A percentile compares a stretch with the other conserved stretches of the same genome.
Conservation (phyloP, 2,113 vertebrate species). For the Cephalopterus ornatus region DNA sequence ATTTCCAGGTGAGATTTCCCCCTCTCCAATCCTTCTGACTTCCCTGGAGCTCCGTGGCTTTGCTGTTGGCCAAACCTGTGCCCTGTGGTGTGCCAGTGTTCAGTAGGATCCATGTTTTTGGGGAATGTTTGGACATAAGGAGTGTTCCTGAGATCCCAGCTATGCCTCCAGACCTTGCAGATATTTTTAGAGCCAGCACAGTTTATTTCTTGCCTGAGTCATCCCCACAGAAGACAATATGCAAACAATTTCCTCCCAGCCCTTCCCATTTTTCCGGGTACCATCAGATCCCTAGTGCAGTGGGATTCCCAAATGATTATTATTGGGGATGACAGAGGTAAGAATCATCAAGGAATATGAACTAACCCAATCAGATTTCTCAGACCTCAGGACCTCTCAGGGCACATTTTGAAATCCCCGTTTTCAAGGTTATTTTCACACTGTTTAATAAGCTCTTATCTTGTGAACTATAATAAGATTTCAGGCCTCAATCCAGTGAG, state of each 20-base stretch:
- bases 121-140: neutral
- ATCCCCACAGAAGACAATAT: neutral
- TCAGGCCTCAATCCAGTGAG: neutral
- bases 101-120: neutral
- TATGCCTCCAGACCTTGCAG: neutral
- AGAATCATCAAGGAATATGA: neutral
- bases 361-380: neutral
- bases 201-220: neutral
- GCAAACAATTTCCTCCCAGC: neutral
- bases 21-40: neutral
- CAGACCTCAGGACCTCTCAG: neutral
- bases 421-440: conserved; percentile 23
- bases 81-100: neutral
- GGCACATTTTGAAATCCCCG: conserved; percentile 3
- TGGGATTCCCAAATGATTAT: neutral
- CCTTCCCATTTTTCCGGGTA: neutral
- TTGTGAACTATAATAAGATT: neutral
- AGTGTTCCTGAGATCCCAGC: neutral
- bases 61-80: neutral
- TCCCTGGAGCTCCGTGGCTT: neutral
- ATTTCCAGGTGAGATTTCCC: neutral
- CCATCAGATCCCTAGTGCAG: neutral
- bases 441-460: conserved; percentile 33
- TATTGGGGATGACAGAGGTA: neutral
- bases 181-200: neutral